phyloP scores from a whole-genome alignment of 2,888 invertebrate genomes.

The Invenusta paracnida region DNA sequence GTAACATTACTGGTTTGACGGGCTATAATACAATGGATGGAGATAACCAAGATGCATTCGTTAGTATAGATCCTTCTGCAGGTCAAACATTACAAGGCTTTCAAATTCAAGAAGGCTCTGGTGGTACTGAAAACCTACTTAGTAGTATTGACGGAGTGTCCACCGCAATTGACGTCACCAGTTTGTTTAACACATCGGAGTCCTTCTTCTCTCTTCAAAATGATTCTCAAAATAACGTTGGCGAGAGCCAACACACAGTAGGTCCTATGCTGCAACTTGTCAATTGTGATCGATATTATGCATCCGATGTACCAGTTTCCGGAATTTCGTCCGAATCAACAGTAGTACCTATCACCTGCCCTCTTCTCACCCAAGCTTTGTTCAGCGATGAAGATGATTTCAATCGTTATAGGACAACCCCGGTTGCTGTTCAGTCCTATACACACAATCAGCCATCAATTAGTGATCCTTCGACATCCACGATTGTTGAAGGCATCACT shows the following conservation, averaged over 20 bases:
- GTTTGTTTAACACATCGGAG: not conserved
- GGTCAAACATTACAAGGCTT: not conserved
- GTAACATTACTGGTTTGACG: not conserved
- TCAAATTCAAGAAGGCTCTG: not conserved
- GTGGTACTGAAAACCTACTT: not conserved
- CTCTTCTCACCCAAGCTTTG: not conserved
- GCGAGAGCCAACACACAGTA: not conserved
- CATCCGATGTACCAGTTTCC: not conserved
- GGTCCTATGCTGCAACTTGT: not conserved
- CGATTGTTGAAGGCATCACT: not conserved
- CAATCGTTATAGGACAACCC: not conserved
- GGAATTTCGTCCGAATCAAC: not conserved
- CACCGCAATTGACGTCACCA: not conserved
- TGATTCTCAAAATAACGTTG: not conserved
- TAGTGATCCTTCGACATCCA: not conserved
- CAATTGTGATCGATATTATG: not conserved
- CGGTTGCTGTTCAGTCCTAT: not conserved
- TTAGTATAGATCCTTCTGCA: not conserved
- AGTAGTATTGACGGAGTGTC: not conserved
- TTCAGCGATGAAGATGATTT: not conserved
- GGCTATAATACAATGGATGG: not conserved
- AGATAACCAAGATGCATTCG: not conserved
- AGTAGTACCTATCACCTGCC: not conserved
- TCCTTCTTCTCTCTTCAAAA: slow-evolving; percentile 2
- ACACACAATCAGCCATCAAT: not conserved